Evolutionary conservation across 1,140 invertebrate species (phyloP).

Genomic region (Formica exsecta): DNA sequence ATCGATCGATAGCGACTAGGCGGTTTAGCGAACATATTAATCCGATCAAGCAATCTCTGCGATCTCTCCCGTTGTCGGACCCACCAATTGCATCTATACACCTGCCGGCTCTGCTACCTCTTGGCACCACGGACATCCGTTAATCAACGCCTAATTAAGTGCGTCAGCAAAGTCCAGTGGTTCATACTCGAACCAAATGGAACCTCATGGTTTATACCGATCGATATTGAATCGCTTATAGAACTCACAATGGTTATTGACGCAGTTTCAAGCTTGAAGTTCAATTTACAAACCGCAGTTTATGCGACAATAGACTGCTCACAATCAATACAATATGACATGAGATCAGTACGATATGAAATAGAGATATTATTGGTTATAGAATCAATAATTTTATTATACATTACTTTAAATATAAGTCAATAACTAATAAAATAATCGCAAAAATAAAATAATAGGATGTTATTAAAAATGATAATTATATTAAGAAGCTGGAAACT

Average conservation of each 20-base stretch:
- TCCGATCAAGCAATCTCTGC: slow-evolving; percentile 75
- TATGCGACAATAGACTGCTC: neutral
- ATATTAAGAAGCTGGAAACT: too few species aligned
- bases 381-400: neutral
- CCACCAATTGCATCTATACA: slow-evolving; percentile 70
- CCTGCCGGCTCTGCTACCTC: slow-evolving; percentile 59
- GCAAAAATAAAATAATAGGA: neutral
- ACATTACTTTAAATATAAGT: neutral
- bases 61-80: slow-evolving; percentile 63
- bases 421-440: neutral
- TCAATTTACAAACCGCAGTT: neutral
- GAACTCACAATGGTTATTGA: neutral
- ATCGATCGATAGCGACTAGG: slow-evolving; percentile 67
- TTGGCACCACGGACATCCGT: slow-evolving; percentile 74
- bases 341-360: neutral
- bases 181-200: slow-evolving; percentile 27
- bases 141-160: slow-evolving; percentile 79
- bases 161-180: slow-evolving; percentile 76
- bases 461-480: too few species aligned
- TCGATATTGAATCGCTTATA: slow-evolving; percentile 37
- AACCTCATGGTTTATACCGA: slow-evolving; percentile 33
- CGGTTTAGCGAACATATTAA: slow-evolving; percentile 73
- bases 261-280: neutral
- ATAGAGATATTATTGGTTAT: neutral
- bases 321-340: neutral